Base-by-base conservation (phyloP, 2,113 vertebrate genomes). In the Sceloporus tristichus region DNA sequence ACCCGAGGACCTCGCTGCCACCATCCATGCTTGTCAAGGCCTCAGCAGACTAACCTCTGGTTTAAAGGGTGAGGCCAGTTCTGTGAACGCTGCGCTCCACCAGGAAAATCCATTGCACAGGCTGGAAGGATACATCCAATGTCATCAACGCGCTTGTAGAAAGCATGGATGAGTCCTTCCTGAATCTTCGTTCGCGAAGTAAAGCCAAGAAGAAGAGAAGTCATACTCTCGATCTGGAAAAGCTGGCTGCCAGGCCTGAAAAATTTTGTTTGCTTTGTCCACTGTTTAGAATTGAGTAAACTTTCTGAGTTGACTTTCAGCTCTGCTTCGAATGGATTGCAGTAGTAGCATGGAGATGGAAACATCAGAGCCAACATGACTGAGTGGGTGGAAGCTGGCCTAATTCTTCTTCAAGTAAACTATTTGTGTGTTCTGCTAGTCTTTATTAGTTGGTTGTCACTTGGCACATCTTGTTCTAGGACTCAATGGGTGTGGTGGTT, bases 211-310 rank as follows among this genome's bases (percentile, higher is more conserved):
- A 34, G 34, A 34, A 34, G 34, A 34, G 34, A 34, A 34, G 34
- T 1, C 34, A 34, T 34, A 34, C 34, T 85, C 82, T 80, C 83
- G 62, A 88, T 82, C 90, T 92, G 89, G 93, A 85, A 85, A 89
- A 94, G 95, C 92, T 82, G 91, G 92, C 91, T 94, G 0, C 56
- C 88, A 91, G 85, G 89, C 80, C 90, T 91, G 92, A 88, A 88
- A 93, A 93, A 92, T 89, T 89, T 88, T 92, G 85, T 87, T 86
- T 16, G 84, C 91, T 89, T 92, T 94, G 93, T 90, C 42, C 79
- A 5, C 48, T 90, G 84, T 89, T 93, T 89, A 70, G 68, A 93
- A 78, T 85, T 93, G 38, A 90, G 86, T 40, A 14, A 80, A 74
- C 91, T 96, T 93, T 92, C 92, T 85, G 84, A 54, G 89, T 89